Base-by-base conservation (phyloP, 64 coral and sea anemone genomes). In the Pachyseris speciosa region DNA sequence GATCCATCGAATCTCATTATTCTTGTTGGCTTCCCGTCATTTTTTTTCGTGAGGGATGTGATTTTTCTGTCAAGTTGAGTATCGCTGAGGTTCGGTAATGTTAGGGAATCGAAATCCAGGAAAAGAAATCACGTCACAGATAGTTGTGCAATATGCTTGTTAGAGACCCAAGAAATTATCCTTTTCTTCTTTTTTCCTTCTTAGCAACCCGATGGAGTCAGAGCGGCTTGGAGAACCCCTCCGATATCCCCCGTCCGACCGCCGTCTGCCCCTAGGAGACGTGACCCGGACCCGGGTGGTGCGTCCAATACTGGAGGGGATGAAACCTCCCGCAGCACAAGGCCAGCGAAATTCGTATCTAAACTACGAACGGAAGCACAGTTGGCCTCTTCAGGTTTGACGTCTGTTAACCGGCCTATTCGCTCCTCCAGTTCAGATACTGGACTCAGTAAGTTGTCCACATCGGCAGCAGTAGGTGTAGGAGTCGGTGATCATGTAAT, bases 141-240 rank as follows among this genome's bases (percentile, higher is more conserved):
- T n/a, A n/a, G n/a, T n/a, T n/a, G n/a, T n/a, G n/a, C n/a, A n/a
- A n/a, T n/a, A n/a, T n/a, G n/a, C n/a, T n/a, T n/a, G n/a, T n/a
- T n/a, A n/a, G n/a, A n/a, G n/a, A n/a, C n/a, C n/a, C n/a, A n/a
- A n/a, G 4, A 24, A 75, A 41, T 70, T 30, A 70, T 70, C 2
- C 1, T 16, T 36, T 29, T 13, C 66, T 17, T 36, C 6, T 71
- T 71, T n/a, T 19, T 7, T 61, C 87, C 7, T 22, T 37, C 7
- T 13, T 38, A 93, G 95, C 76, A 91, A 26, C 59, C 45, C 20
- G 74, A 86, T 50, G 78, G 94, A 64, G 91, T 88, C 4, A 74
- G 57, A 28, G 52, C 84, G 42, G 91, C 95, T 4, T 97, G 95
- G 95, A 92, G 75, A 86, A 97, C 95, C 58, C 95, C 95, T 40